phyloP scores from a whole-genome alignment of 2,113 vertebrate species.

The Psammodynastes pulverulentus region DNA sequence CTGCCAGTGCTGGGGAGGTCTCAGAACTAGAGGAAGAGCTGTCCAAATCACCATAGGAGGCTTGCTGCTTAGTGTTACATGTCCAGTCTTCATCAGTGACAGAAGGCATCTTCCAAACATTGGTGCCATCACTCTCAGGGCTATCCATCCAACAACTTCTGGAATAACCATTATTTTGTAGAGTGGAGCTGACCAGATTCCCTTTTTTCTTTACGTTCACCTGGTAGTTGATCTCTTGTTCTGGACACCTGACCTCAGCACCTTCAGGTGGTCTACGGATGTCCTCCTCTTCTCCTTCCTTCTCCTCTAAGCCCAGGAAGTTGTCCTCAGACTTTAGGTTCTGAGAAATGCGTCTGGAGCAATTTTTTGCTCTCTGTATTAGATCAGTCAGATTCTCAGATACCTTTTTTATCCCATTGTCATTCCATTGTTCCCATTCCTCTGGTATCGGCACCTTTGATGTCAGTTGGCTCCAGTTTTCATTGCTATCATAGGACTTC shows the following conservation, averaged over 20 bases:
- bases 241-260: conserved; percentile 69
- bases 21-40: conserved; percentile 42
- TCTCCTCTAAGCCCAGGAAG: conserved; percentile 15
- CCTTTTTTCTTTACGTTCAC: conserved; percentile 26
- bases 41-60: neutral
- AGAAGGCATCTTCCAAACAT: conserved; percentile 49
- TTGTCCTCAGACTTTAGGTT: conserved; percentile 14
- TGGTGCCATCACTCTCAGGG: conserved; percentile 59
- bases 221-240: conserved; percentile 11
- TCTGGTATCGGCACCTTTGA: conserved; percentile 52
- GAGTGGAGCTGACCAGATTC: conserved; percentile 73
- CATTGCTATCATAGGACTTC: conserved; percentile 73
- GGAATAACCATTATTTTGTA: conserved; percentile 79
- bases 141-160: conserved; percentile 78
- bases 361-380: conserved; percentile 56
- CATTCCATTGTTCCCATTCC: conserved; percentile 42
- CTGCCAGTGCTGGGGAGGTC: conserved; percentile 72
- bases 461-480: conserved; percentile 81
- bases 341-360: conserved; percentile 24
- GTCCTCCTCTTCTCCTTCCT: conserved; percentile 25
- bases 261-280: conserved; percentile 86
- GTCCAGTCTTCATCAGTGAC: neutral
- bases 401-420: conserved; percentile 19
- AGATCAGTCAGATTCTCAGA: conserved; percentile 63
- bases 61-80: conserved; percentile 1